phyloP scores from a whole-genome alignment of 2,113 vertebrate genomes.

The Podarcis cretensis region DNA sequence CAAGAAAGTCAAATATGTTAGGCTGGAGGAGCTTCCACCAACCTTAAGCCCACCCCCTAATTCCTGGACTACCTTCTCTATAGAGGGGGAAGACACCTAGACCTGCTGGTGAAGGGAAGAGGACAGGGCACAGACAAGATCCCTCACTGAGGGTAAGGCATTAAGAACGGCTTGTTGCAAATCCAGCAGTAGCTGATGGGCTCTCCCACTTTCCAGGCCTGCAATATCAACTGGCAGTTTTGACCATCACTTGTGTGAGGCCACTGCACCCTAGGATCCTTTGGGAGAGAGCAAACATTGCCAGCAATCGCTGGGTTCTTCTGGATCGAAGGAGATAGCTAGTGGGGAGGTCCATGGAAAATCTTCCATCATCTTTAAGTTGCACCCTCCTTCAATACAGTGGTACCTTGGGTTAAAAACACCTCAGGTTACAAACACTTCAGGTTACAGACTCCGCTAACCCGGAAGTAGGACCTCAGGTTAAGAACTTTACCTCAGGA shows the following conservation, averaged over 20 bases:
- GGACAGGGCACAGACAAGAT: background rate
- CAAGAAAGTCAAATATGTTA: background rate
- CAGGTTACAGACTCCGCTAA: no score
- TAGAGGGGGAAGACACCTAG: background rate
- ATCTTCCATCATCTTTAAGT: no score
- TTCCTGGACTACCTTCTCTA: background rate
- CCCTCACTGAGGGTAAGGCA: background rate
- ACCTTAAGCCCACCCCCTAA: background rate
- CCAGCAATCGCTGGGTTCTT: background rate
- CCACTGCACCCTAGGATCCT: background rate
- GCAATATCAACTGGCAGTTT: background rate
- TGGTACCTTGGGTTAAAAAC: no score
- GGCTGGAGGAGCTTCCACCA: background rate
- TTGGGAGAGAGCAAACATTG: background rate
- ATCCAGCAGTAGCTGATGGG: background rate
- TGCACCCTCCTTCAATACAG: no score
- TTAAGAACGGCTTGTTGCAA: background rate
- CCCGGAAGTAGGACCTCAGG: no score
- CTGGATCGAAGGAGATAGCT: background rate
- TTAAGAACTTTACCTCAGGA: no score
- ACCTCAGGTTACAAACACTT: no score
- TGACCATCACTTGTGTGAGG: background rate
- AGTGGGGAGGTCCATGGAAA: no score
- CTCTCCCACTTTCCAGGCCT: background rate
- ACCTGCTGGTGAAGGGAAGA: background rate